These are phyloP conservation scores for Mola mola DNA, from an alignment of 2,113 vertebrate species.

Conservation along the genomic window DNA sequence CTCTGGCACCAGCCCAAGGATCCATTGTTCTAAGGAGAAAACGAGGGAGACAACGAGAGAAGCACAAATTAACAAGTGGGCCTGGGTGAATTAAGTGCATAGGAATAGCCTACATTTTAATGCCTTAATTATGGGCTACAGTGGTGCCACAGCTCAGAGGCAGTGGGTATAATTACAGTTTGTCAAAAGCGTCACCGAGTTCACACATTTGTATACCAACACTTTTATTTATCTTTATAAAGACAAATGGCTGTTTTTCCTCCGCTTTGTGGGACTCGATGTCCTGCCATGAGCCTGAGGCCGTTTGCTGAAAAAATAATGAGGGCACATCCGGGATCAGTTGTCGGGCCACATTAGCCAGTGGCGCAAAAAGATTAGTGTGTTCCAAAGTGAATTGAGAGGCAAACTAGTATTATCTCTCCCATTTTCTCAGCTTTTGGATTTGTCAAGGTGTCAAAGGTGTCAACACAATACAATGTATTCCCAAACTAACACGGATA, in stretches of 20 bases:
- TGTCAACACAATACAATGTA: no score
- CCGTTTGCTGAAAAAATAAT: constrained; percentile 10
- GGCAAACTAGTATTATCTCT: no score
- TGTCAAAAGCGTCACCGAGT: constrained; percentile 1
- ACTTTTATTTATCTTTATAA: not conserved
- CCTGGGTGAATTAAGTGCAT: constrained; percentile 10
- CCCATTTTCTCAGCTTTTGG: no score
- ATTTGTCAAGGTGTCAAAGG: no score
- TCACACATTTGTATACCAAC: not conserved
- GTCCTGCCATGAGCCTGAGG: constrained; percentile 15
- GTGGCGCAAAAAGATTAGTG: no score
- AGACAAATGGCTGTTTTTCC: constrained; percentile 7
- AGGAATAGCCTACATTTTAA: not conserved
- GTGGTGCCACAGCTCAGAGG: not conserved
- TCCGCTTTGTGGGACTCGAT: not conserved
- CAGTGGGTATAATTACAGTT: constrained; percentile 10
- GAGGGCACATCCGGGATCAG: constrained; percentile 12
- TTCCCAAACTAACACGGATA: no score
- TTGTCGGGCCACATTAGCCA: not conserved
- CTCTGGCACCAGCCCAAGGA: constrained; percentile 74
- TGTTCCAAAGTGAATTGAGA: no score
- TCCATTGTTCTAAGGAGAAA: constrained; percentile 61
- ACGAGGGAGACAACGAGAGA: constrained; percentile 3
- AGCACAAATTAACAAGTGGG: not conserved
- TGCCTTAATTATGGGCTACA: constrained; percentile 11